phyloP scores from a whole-genome alignment of 2,113 vertebrate genomes.

The Grallaria varia region DNA sequence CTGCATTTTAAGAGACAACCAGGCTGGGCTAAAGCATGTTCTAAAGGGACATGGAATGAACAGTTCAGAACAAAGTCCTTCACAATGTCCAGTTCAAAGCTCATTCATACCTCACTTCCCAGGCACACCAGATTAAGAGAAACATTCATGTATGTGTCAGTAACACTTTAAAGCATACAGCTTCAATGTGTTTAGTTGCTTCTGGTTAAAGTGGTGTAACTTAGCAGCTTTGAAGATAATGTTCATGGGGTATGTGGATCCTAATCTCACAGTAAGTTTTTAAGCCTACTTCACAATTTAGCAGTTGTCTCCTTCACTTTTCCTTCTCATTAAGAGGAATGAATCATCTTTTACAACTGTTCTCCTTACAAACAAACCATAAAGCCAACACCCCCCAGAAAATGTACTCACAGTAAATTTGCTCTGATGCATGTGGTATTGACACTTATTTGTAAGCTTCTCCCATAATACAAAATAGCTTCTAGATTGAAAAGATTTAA shows the following conservation, averaged over 20 bases:
- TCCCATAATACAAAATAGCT: slow-evolving; percentile 46
- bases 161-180: neutral
- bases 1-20: neutral
- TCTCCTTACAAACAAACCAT: neutral
- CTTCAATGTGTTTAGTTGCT: neutral
- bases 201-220: neutral
- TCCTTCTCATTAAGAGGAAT: neutral
- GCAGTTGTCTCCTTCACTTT: neutral
- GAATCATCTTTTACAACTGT: neutral
- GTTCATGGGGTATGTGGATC: neutral
- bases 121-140: neutral
- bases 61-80: neutral
- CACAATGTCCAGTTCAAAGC: neutral
- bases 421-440: slow-evolving; percentile 24
- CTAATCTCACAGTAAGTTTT: neutral
- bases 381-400: neutral
- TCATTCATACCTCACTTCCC: neutral
- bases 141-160: neutral
- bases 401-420: slow-evolving; percentile 5
- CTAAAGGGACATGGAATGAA: slow-evolving; percentile 3
- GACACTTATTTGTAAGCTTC: slow-evolving; percentile 17
- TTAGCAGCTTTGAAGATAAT: slow-evolving; percentile 38
- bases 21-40: slow-evolving; percentile 16
- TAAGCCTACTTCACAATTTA: slow-evolving; percentile 50
- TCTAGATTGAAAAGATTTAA: slow-evolving; percentile 29